Evolutionary conservation across 37 sponge, comb jelly and placozoan species (phyloP), one percentile per base, ranked within the genome.

Genomic region (Ephydatia muelleri): DNA sequence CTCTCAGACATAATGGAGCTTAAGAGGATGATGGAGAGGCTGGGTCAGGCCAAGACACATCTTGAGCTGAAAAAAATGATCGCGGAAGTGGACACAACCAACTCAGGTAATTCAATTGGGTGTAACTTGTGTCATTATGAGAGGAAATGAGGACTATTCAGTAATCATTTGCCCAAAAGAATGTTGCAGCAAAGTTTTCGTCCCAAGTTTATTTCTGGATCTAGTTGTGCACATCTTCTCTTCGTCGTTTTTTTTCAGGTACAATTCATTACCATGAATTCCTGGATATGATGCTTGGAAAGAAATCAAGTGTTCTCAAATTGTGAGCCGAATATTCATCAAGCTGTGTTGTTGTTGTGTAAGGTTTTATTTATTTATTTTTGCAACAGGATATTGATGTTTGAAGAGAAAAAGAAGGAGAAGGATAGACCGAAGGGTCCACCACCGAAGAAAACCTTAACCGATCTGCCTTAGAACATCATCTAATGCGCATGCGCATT

Each of bases 21-120:
- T 75, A 94, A 94, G 75, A 82, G 95, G 82, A 97, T 97, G 97
- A 97, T 97, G 97, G 97, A 97, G 91, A 97, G 92, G 69, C 82
- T 97, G 30, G 97, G 94, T 34, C 95, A 97, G 77, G 95, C 95
- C 22, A 97, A 97, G 86, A 97, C 95, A 26, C 97, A 97, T 70
- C 83, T 97, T 67, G 94, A 97, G 37, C 78, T 97, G 75, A 97
- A 97, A 85, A 97, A 97, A 82, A 97, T 97, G 97, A 97, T 97
- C 67, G 93, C 92, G 8, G 97, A 97, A 67, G 97, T 97, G 35
- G 97, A 97, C 76, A 90, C 80, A 19, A 97, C 68, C 71, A 92
- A 94, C 71, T 90, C 95, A 32, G 94, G 93, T 92, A 76, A 37
- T 2, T 38, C 16, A 3, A 14, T 25, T 8, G 8, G 67, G 5